Evolutionary conservation across 2,888 invertebrate species (phyloP).

Genomic region (Deroplatys truncata): DNA sequence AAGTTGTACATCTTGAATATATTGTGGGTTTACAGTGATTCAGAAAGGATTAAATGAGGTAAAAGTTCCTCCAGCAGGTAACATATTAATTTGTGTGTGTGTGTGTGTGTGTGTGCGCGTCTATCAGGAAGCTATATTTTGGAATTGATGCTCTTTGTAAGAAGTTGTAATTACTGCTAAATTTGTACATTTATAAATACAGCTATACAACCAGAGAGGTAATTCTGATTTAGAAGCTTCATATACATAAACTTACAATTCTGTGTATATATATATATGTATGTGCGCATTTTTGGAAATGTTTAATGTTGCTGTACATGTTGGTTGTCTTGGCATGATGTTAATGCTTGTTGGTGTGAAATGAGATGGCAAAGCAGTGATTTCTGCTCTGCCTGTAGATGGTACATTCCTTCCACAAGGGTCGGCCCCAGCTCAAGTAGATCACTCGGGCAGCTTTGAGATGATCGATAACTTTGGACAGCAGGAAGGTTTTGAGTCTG

Average conservation of each 20-base stretch:
- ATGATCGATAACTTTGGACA: conserved; percentile 61
- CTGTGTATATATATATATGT: neutral
- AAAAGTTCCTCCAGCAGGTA: too few species aligned
- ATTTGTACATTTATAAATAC: too few species aligned
- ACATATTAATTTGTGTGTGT: too few species aligned
- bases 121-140: too few species aligned
- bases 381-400: conserved; percentile 40
- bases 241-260: neutral
- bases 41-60: too few species aligned
- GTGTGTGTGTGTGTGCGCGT: too few species aligned
- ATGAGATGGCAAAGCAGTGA: conserved; percentile 12
- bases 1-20: too few species aligned
- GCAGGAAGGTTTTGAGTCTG: conserved; percentile 42
- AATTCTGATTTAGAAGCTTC: neutral
- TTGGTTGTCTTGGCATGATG: conserved; percentile 12
- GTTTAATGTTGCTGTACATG: neutral
- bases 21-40: too few species aligned
- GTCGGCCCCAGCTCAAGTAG: conserved; percentile 36
- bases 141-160: too few species aligned
- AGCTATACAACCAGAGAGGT: neutral
- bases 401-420: conserved; percentile 35
- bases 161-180: too few species aligned
- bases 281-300: neutral
- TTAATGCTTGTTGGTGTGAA: conserved; percentile 3
- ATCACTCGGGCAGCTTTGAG: conserved; percentile 62